Evolutionary conservation across 2,888 invertebrate species (phyloP).

Genomic region (Rotaria magnacalcarata): DNA sequence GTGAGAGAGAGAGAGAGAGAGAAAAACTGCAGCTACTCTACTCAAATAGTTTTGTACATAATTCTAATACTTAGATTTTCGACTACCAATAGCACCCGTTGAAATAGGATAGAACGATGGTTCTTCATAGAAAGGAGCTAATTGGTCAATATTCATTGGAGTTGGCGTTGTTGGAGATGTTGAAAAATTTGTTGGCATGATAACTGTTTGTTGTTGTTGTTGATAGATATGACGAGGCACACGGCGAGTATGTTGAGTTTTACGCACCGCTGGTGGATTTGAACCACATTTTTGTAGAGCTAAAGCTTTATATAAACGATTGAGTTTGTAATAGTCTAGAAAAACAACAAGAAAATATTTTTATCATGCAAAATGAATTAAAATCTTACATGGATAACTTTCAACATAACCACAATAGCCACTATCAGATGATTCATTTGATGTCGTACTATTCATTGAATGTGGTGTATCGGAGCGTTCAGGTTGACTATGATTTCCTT

Average conservation of each 20-base stretch:
- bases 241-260: background rate
- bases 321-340: conserved; percentile 23
- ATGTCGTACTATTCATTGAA: background rate
- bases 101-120: background rate
- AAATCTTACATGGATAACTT: conserved; percentile 25
- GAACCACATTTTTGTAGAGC: background rate
- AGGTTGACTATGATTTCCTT: background rate
- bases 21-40: background rate
- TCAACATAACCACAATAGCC: conserved; percentile 33
- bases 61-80: background rate
- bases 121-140: background rate
- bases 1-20: background rate
- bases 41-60: background rate
- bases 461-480: conserved; percentile 24
- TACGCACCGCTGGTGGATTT: background rate
- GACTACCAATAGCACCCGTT: background rate
- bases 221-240: background rate
- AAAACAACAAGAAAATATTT: background rate
- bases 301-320: conserved; percentile 28
- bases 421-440: background rate
- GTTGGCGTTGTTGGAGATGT: conserved; percentile 13
- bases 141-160: background rate
- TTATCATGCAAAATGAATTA: background rate
- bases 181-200: too few species aligned
- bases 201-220: background rate